Evolutionary conservation across 2,888 invertebrate species (phyloP).

Genomic region (Scaptomyza cyrtandrae): DNA sequence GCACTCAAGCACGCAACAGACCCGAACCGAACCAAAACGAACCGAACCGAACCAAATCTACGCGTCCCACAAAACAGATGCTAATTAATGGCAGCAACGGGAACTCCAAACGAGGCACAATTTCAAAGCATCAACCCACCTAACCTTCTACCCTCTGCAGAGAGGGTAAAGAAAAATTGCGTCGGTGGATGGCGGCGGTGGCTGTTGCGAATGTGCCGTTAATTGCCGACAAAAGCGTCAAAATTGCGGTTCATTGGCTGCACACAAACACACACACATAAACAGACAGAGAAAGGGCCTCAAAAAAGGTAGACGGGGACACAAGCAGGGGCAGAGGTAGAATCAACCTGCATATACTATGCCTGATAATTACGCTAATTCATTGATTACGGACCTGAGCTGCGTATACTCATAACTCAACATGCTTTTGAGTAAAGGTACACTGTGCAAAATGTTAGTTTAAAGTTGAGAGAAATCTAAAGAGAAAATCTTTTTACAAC

Average conservation of each 20-base stretch:
- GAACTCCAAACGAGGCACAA: constrained; percentile 18
- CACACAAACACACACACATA: constrained; percentile 47
- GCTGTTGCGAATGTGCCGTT: constrained; percentile 62
- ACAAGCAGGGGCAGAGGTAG: neutral
- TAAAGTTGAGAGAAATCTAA: no score
- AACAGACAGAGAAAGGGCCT: neutral
- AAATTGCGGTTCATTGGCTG: constrained; percentile 75
- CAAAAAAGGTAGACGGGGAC: no score
- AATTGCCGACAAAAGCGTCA: constrained; percentile 78
- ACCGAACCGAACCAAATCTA: constrained; percentile 29
- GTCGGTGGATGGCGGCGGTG: constrained; percentile 24
- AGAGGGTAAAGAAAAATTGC: constrained; percentile 27
- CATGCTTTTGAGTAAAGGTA: neutral
- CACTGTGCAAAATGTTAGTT: neutral
- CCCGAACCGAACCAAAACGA: constrained; percentile 6
- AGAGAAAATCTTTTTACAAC: no score
- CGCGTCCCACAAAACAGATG: constrained; percentile 62
- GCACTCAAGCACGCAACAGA: constrained; percentile 59
- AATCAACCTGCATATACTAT: constrained; percentile 1
- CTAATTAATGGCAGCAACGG: constrained; percentile 68
- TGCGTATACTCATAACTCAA: neutral
- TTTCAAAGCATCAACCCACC: constrained; percentile 3
- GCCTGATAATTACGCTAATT: constrained; percentile 49
- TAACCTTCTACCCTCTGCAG: neutral
- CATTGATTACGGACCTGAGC: constrained; percentile 43